These are phyloP conservation scores for Urocyon cinereoargenteus DNA, from an alignment of 2,797 vertebrate species.

Conservation along the genomic window DNA sequence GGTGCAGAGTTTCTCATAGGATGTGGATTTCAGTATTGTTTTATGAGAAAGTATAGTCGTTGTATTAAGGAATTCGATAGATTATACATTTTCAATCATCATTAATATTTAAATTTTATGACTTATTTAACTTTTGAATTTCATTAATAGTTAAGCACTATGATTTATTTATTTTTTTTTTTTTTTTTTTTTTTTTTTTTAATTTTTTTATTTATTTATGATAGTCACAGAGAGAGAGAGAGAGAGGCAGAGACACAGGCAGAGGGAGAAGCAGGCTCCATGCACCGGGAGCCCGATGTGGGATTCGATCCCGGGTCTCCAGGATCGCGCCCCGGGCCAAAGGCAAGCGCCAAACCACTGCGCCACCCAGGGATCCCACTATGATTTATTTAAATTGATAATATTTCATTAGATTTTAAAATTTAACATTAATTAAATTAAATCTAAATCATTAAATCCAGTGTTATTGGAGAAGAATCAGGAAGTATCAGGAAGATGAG, in stretches of 20 bases:
- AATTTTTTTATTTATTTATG: no score
- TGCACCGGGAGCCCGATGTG: no score
- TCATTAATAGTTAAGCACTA: constrained; percentile 69
- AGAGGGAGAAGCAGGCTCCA: no score
- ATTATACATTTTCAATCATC: constrained; percentile 31
- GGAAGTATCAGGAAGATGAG: not conserved
- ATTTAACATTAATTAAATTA: constrained; percentile 75
- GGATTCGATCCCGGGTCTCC: no score
- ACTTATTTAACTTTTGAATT: constrained; percentile 70
- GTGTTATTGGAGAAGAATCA: not conserved
- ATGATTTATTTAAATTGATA: constrained; percentile 75
- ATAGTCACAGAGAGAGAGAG: no score
- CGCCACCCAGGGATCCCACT: no score
- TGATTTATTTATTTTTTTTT: constrained; percentile 78
- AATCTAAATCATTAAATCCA: constrained; percentile 61
- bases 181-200: no score
- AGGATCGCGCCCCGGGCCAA: no score
- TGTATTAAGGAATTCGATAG: not conserved
- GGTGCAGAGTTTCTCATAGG: not conserved
- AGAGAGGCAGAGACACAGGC: no score
- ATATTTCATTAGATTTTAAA: constrained; percentile 73
- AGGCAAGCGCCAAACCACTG: no score
- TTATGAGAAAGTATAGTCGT: constrained; percentile 17
- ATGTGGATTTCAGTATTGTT: not conserved
- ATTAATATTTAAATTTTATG: constrained; percentile 74